Base-by-base conservation (phyloP, 2,888 invertebrate species). In the Plagiodera versicolora region DNA sequence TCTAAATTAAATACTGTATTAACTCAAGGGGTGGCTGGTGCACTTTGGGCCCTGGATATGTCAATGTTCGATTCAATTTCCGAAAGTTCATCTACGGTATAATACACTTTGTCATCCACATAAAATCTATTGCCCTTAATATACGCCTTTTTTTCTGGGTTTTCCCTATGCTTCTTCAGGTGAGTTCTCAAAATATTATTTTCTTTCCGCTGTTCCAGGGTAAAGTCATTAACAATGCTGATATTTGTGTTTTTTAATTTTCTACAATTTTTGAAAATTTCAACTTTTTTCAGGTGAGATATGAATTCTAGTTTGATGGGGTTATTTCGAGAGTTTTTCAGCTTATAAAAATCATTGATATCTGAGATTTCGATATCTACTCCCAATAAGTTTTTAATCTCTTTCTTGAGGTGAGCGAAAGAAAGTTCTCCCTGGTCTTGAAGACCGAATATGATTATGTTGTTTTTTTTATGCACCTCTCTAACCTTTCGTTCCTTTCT, bases 81-180 rank as follows among this genome's bases (percentile, higher is more conserved):
- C 30, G 16, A 28, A 14, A 49, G 46, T 45, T 47, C 24, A 6
- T 44, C 19, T 14, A 28, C 55, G 5, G 55, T 28, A 45, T 17
- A 55, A n/a, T n/a, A n/a, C 10, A 10, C 17, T 28, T 28, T 30
- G 9, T 18, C 18, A 18, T 55, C 30, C 19, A 55, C 30, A 55
- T 46, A 47, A 14, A 53, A 14, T 8, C 44, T 45, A 44, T 53
- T 53, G 19, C 53, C 51, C 30, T 58, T 47, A 18, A 51, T 51
- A 17, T 39, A 51, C 24, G 44, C 39, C 19, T 35, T 32, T 18
- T 14, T 30, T 17, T 19, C 45, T 45, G 35, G 49, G 24, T 48
- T 48, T 49, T 49, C 18, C 39, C 48, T 28, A 17, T 28, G 39
- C 19, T 32, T 39, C 35, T 35, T 17, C 17, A 52, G n/a, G n/a